Evolutionary conservation across 1,140 invertebrate species (phyloP), one percentile per base, ranked within the genome.

Genomic region (Drosophila novamexicana): DNA sequence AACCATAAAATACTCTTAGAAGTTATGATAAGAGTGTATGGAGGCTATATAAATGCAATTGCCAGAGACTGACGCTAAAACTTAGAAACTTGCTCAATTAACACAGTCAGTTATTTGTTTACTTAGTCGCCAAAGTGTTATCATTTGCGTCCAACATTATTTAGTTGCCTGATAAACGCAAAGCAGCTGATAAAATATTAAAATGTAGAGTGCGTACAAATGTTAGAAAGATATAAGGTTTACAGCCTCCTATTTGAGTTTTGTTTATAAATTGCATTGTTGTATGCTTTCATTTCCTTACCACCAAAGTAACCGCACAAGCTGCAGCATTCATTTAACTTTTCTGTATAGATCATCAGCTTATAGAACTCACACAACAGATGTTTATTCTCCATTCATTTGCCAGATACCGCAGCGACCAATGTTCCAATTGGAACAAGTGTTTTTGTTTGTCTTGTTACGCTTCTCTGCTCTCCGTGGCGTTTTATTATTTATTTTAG

Each of bases 101-200:
- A 49, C 67, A 63, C 29, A 18, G 63, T 42, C 32, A 61, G 22
- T 3, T n/a, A 63, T 54, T 64, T 80, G 53, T 85, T 67, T 84
- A 52, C 61, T 12, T 56, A 6, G n/a, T 34, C 18, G 14, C 39
- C 45, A 14, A 16, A 64, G n/a, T 62, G 16, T 42, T 77, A 42
- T 70, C 44, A 36, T 14, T 45, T 63, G 14, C 7, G 9, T 50
- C 16, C 34, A n/a, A 68, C 65, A 69, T 82, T 40, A 39, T 12
- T 32, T 40, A 72, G 64, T 63, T 47, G 36, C 53, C 32, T 49
- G 62, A 53, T 76, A 45, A 80, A 36, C 16, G 49, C 40, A 29
- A 29, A 56, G 32, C 77, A 85, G 47, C 65, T 85, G 81, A 85
- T 84, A 75, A 85, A 77, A 85, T 81, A 84, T 66, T 70, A 59